phyloP scores from a whole-genome alignment of 2,113 vertebrate genomes.

The Mirza zaza region DNA sequence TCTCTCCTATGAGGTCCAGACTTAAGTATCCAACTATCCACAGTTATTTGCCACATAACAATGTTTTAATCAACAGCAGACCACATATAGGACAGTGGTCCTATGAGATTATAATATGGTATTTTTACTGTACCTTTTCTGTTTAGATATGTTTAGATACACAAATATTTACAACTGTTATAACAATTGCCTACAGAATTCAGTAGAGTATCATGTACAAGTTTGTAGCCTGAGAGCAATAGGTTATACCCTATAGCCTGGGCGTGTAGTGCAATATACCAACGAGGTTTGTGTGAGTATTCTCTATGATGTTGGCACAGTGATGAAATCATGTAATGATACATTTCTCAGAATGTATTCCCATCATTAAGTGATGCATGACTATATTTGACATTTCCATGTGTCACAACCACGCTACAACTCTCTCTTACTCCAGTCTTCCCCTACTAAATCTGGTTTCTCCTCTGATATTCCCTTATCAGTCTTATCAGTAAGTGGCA shows the following conservation, averaged over 20 bases:
- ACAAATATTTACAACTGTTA: background rate
- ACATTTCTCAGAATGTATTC: background rate
- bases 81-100: background rate
- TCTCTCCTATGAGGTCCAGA: background rate
- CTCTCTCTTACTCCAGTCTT: background rate
- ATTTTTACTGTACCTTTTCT: background rate
- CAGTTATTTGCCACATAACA: background rate
- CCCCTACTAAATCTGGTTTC: background rate
- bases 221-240: background rate
- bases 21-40: background rate
- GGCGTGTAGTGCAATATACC: background rate
- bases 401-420: background rate
- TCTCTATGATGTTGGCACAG: background rate
- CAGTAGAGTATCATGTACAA: background rate
- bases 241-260: background rate
- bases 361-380: background rate
- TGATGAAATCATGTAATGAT: background rate
- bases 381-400: background rate
- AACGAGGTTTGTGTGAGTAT: background rate
- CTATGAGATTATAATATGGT: background rate
- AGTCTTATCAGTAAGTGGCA: background rate
- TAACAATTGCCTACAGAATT: background rate
- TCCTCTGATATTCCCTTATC: background rate
- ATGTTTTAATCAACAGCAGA: background rate
- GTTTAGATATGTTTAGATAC: background rate